Percentiles rank a stretch among this genome's conserved stretches.
Evolutionary conservation across 2,797 vertebrate genomes (phyloP).

Genomic region (Paratrypauchen microcephalus): DNA sequence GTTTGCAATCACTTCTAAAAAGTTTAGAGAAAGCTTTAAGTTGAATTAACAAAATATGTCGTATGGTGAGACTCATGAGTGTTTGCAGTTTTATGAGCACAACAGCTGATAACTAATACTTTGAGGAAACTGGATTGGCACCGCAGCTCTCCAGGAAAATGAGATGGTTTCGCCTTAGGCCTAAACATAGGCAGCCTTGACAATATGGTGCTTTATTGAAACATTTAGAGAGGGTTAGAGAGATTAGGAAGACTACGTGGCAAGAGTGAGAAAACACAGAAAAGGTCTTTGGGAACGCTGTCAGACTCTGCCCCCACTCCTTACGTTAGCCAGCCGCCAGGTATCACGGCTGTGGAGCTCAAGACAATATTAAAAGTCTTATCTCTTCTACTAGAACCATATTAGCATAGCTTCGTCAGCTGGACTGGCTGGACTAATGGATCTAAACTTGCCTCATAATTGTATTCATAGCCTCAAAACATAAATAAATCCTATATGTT

Average conservation of each 20-base stretch:
- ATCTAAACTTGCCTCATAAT: slow-evolving; percentile 9
- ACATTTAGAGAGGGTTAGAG: slow-evolving; percentile 47
- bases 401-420: slow-evolving; percentile 9
- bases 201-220: slow-evolving; percentile 38
- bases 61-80: neutral
- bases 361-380: slow-evolving; percentile 69
- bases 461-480: slow-evolving; percentile 30
- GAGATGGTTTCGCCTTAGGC: slow-evolving; percentile 44
- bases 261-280: slow-evolving; percentile 70
- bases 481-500: slow-evolving; percentile 10
- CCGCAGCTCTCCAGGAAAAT: slow-evolving; percentile 68
- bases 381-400: slow-evolving; percentile 36
- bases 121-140: slow-evolving; percentile 36
- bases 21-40: neutral
- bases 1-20: neutral
- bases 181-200: slow-evolving; percentile 55
- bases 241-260: slow-evolving; percentile 58
- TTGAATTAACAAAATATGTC: neutral
- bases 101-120: slow-evolving; percentile 11
- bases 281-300: slow-evolving; percentile 57
- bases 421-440: neutral
- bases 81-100: slow-evolving; percentile 1
- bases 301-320: slow-evolving; percentile 59
- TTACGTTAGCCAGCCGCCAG: slow-evolving; percentile 69
- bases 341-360: slow-evolving; percentile 72